Base-by-base conservation (phyloP, 2,113 vertebrate genomes). In the Ibidorhyncha struthersii region DNA sequence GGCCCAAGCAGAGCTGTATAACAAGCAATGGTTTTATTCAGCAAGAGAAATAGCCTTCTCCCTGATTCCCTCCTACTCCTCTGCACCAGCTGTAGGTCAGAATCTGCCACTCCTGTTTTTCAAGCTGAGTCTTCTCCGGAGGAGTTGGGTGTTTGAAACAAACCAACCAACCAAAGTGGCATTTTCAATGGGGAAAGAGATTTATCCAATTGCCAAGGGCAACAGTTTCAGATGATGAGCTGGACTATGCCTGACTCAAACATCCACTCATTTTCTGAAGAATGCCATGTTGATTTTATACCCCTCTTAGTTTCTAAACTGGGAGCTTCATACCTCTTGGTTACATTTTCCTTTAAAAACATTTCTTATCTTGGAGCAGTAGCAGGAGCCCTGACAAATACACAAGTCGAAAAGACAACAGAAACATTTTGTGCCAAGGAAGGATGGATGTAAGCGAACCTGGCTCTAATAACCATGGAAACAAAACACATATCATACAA, bases 381-480 rank as follows among this genome's bases (percentile, higher is more conserved):
- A 83, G 47, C 89, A 73, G 67, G 4, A 96, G 26, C 67, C 40
- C 73, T 86, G 94, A 85, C 34, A 74, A 85, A 92, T 47, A 77
- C 32, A 82, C 29, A 40, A 90, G 52, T 23, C 47, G 38, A 83
- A 92, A 93, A 78, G 66, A 81, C 78, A 88, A 96, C 86, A 87
- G 70, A 62, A 92, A 86, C 9, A 12, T 63, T 78, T 91, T 62
- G 36, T 93, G 84, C 84, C 93, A 84, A 82, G 52, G 82, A 86
- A 74, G 83, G 56, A 85, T 69, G 70, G 34, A 69, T 94, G 45
- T 53, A 56, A 94, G 81, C 0, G 3, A 95, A 94, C 79, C 82
- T 91, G 87, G 25, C 62, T 91, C 38, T 77, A 74, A 95, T 84
- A 95, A 82, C 94, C 80, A 96, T 93, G 89, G 92, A 96, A 97